Evolutionary conservation across 92 coral and sea anemone species (phyloP).

Genomic region (Meandrina meandrites): DNA sequence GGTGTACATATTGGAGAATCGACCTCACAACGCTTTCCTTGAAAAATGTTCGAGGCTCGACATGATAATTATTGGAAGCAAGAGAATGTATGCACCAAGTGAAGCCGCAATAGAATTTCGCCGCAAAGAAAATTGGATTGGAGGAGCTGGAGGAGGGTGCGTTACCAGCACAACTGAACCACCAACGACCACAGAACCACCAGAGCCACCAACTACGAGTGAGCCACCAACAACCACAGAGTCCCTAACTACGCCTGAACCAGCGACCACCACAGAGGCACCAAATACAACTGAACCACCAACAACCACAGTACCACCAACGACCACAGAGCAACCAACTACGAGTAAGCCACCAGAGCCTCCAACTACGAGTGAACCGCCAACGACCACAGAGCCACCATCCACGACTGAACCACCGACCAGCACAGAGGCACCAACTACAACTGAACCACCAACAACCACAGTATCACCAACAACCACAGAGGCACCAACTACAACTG

Average conservation of each 20-base stretch:
- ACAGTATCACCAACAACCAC: conserved; percentile 25
- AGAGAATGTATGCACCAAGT: conserved; percentile 11
- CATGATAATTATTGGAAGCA: conserved; percentile 35
- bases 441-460: conserved; percentile 4
- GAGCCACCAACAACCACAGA: conserved; percentile 30
- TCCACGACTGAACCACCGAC: background rate
- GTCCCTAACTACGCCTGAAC: conserved; percentile 7
- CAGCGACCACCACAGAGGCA: conserved; percentile 13
- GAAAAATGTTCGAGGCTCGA: conserved; percentile 42
- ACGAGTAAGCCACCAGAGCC: background rate
- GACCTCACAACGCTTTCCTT: conserved; percentile 39
- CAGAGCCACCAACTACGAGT: conserved; percentile 6
- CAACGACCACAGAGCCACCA: background rate
- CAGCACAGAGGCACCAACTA: background rate
- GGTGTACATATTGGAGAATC: conserved; percentile 30
- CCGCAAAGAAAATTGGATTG: conserved; percentile 27
- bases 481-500: conserved; percentile 26
- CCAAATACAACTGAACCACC: conserved; percentile 13
- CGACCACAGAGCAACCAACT: conserved; percentile 13
- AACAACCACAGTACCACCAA: conserved; percentile 28
- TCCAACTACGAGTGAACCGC: conserved; percentile 6
- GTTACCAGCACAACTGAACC: conserved; percentile 15
- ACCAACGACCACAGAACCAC: background rate
- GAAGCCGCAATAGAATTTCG: conserved; percentile 17
- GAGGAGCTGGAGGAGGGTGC: conserved; percentile 7